Conservation (phyloP, 2,888 invertebrate genomes). For the Teleogryllus oceanicus region DNA sequence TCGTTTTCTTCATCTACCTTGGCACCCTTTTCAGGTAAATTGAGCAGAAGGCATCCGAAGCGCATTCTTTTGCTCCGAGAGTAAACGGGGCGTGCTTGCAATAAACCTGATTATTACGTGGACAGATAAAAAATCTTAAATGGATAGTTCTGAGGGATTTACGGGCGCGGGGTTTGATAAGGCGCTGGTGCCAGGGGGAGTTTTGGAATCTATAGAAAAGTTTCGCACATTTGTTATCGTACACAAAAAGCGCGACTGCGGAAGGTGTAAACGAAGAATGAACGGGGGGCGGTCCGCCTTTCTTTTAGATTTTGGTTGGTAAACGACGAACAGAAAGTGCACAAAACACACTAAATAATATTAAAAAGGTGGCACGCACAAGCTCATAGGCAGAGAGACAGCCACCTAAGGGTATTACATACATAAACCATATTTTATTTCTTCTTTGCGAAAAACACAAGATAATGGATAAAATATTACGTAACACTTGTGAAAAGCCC, state of each 20-base stretch:
- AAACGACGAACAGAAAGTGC: not conserved
- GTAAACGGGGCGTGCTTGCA: conserved; percentile 5
- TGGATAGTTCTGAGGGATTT: not conserved
- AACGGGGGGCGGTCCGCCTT: not conserved
- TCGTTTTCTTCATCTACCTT: not conserved
- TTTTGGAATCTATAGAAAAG: conserved; percentile 9
- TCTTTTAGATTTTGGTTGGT: not conserved
- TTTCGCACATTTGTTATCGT: not conserved
- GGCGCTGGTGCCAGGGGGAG: not conserved
- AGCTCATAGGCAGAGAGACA: not conserved
- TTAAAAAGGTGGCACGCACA: not conserved
- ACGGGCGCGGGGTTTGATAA: not conserved
- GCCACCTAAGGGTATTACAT: conserved; percentile 3
- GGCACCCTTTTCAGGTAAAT: not conserved
- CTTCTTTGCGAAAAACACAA: conserved; percentile 7
- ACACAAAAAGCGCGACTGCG: not conserved
- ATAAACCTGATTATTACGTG: conserved; percentile 6
- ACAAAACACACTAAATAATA: conserved; percentile 7
- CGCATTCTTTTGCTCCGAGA: not conserved
- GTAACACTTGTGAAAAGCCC: not conserved
- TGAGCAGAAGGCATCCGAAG: not conserved
- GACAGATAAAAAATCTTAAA: conserved; percentile 9
- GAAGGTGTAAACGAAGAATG: not conserved
- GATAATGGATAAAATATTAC: conserved; percentile 18
- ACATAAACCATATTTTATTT: conserved; percentile 18